Evolutionary conservation across 2,797 vertebrate species (phyloP), one percentile per base, ranked within the genome.

Genomic region (Artibeus lituratus): DNA sequence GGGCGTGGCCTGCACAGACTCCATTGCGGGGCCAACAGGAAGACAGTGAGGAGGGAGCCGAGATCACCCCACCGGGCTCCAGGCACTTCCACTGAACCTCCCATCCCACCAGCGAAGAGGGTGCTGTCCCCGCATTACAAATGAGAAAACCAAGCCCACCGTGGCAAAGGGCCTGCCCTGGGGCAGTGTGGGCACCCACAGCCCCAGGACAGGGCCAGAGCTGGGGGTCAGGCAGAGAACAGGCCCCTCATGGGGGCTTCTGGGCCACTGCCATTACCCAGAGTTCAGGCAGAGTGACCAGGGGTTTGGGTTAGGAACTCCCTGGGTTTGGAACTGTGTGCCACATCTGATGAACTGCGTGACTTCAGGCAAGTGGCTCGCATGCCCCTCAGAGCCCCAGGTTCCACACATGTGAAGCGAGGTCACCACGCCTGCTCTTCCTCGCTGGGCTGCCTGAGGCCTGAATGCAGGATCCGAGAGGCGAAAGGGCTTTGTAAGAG

Each of bases 121-220:
- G 3, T 7, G 18, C 37, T 35, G 62, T 15, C n/a, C 57, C 29
- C 51, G 42, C 1, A 5, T 22, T 16, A 10, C 49, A 24, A 39
- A 26, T 5, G 47, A 82, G 51, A n/a, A 62, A 62, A 67, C 26
- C 5, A 15, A 62, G 69, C 37, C 59, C n/a, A 6, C 21, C 37
- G 12, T 5, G 3, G 37, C 29, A n/a, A 39, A 72, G 84, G 35
- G 18, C n/a, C 47, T 32, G 42, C n/a, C 35, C 11, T 10, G 44
- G 24, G 26, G 5, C 24, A 35, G 55, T 4, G 18, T 39, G 29
- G n/a, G 24, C 0, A 0, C 24, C 7, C 12, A 1, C 37, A 11
- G 24, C 53, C 10, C 32, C 10, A 7, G n/a, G 49, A 35, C 21
- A 35, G 65, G 53, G 51, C 0, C 2, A 35, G 59, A 73, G 4